A percentile compares a stretch with the other conserved stretches of the same genome.
Evolutionary conservation across 92 coral and sea anemone genomes (phyloP).

Genomic region (Isaurus tuberculatus): DNA sequence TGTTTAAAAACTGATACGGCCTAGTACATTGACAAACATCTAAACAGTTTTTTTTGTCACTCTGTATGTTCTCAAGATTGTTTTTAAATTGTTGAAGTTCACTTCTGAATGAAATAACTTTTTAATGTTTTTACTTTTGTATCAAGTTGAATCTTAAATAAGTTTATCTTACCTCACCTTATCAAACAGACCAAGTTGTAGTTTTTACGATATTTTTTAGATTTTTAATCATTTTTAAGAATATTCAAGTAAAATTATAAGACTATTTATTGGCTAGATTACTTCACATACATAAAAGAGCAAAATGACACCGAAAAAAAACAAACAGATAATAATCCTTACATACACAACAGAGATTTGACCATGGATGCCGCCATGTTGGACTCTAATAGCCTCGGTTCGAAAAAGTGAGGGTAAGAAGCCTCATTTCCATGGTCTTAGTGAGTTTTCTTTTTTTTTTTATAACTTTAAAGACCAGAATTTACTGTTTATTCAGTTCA

Average conservation of each 20-base stretch:
- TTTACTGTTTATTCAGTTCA: slow-evolving; percentile 2
- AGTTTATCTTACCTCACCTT: neutral
- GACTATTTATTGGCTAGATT: neutral
- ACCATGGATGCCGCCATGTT: neutral
- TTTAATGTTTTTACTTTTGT: neutral
- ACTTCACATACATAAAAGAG: neutral
- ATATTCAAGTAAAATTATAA: neutral
- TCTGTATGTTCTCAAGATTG: too few relatives aligned
- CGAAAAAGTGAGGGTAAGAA: slow-evolving; percentile 6
- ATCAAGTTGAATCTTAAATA: neutral
- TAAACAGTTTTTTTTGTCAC: too few relatives aligned
- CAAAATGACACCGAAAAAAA: neutral
- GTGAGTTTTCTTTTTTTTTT: neutral
- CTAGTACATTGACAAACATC: too few relatives aligned
- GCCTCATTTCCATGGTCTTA: neutral
- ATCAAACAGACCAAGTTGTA: neutral
- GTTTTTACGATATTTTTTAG: neutral
- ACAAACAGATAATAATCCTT: neutral
- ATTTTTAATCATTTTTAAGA: neutral
- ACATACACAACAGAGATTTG: neutral
- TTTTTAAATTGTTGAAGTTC: too few relatives aligned
- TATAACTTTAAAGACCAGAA: neutral
- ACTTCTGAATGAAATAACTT: neutral
- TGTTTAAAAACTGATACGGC: too few relatives aligned
- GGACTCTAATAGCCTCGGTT: neutral